Percentiles rank a stretch among this genome's conserved stretches.
These are phyloP conservation scores for Papilio xuthus DNA, from an alignment of 1,140 invertebrate genomes.

Conservation along the genomic window DNA sequence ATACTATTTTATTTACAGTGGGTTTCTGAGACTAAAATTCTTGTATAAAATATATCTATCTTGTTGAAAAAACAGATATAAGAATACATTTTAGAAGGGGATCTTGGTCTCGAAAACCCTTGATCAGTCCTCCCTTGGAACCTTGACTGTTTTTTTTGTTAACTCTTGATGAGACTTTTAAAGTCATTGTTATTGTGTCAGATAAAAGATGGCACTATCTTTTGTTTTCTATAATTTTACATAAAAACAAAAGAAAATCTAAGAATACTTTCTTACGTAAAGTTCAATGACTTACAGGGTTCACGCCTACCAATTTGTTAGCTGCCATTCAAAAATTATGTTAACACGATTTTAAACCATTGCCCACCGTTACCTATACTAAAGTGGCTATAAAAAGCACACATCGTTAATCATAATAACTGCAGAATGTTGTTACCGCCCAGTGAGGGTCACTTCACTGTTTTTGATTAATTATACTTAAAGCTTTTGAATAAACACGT, in stretches of 20 bases:
- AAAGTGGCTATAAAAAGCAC: slow-evolving; percentile 19
- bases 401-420: slow-evolving; percentile 26
- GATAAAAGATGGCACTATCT: too few relatives aligned
- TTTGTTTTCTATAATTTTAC: too few relatives aligned
- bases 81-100: too few relatives aligned
- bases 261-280: neutral
- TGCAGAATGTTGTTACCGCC: neutral
- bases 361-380: slow-evolving; percentile 7
- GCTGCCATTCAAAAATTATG: slow-evolving; percentile 10
- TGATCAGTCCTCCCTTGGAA: too few relatives aligned
- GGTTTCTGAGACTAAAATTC: too few relatives aligned
- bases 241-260: neutral
- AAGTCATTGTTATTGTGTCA: too few relatives aligned
- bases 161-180: too few relatives aligned
- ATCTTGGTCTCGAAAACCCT: too few relatives aligned
- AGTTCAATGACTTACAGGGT: slow-evolving; percentile 1
- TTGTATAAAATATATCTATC: too few relatives aligned
- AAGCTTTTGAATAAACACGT: neutral
- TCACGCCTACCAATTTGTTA: slow-evolving; percentile 22
- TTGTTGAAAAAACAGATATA: too few relatives aligned
- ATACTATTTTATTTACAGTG: too few relatives aligned
- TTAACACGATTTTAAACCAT: slow-evolving; percentile 21
- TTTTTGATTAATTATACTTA: slow-evolving; percentile 8
- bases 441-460: slow-evolving; percentile 21
- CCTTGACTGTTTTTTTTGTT: too few relatives aligned